A percentile compares a stretch with the other conserved stretches of the same genome.
Evolutionary conservation across 2,888 invertebrate genomes (phyloP).

Genomic region (Lysandra coridon): DNA sequence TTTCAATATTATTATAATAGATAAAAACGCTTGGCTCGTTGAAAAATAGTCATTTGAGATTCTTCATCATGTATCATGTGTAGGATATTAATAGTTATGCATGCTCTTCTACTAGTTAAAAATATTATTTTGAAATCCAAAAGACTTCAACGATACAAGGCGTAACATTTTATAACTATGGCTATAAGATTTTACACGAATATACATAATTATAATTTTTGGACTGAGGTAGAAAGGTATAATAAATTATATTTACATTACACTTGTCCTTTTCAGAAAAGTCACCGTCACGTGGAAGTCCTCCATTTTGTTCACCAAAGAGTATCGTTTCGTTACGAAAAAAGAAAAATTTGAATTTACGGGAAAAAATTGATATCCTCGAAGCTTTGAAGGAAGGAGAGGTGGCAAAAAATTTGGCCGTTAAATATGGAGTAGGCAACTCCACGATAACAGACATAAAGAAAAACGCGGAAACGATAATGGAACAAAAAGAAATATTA

Average conservation of each 20-base stretch:
- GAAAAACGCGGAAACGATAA: constrained; percentile 44
- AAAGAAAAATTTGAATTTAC: constrained; percentile 45
- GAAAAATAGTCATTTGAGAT: background rate
- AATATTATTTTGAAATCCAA: too few relatives aligned
- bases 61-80: background rate
- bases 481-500: constrained; percentile 45
- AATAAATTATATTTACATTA: background rate
- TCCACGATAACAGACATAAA: constrained; percentile 47
- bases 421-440: constrained; percentile 46
- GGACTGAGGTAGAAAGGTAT: background rate
- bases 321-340: constrained; percentile 40
- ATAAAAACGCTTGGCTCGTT: background rate
- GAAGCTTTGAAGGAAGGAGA: constrained; percentile 46
- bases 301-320: background rate
- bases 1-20: background rate
- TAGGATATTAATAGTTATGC: too few relatives aligned
- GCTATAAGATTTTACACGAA: background rate
- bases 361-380: constrained; percentile 46
- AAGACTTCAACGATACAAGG: too few relatives aligned
- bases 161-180: too few relatives aligned
- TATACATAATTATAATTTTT: background rate
- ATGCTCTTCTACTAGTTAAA: background rate
- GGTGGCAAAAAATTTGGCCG: constrained; percentile 44
- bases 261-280: background rate
- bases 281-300: background rate